phyloP scores from a whole-genome alignment of 1,140 invertebrate species.

The Drosophila navojoa region DNA sequence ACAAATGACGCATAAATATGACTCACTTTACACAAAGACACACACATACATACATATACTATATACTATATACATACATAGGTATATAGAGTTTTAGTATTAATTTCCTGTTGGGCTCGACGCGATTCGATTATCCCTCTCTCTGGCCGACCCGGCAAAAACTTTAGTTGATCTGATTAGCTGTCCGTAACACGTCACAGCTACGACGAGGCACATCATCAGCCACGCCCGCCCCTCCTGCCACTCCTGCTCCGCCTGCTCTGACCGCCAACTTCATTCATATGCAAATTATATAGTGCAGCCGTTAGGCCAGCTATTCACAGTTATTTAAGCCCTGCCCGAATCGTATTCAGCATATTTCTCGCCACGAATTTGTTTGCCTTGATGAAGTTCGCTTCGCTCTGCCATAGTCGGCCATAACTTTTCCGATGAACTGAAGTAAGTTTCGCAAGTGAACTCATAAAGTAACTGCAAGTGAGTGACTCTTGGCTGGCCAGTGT shows the following conservation, averaged over 20 bases:
- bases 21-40: not conserved
- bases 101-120: constrained; percentile 38
- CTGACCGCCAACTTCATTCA: constrained; percentile 27
- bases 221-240: no score
- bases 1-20: constrained; percentile 20
- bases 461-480: not conserved
- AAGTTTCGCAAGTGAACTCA: not conserved
- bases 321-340: not conserved
- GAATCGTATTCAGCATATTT: constrained; percentile 34
- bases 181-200: constrained; percentile 28
- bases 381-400: not conserved
- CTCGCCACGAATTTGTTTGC: not conserved
- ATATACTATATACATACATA: no score
- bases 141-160: constrained; percentile 6
- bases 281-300: constrained; percentile 34
- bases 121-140: constrained; percentile 25
- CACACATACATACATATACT: not conserved
- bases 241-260: no score
- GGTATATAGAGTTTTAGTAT: constrained; percentile 16
- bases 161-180: constrained; percentile 28
- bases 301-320: not conserved
- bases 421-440: not conserved
- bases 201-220: constrained; percentile 14
- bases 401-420: not conserved
- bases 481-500: not conserved